Conservation (phyloP, 2,797 vertebrate genomes). For the Anisognathus igniventris region DNA sequence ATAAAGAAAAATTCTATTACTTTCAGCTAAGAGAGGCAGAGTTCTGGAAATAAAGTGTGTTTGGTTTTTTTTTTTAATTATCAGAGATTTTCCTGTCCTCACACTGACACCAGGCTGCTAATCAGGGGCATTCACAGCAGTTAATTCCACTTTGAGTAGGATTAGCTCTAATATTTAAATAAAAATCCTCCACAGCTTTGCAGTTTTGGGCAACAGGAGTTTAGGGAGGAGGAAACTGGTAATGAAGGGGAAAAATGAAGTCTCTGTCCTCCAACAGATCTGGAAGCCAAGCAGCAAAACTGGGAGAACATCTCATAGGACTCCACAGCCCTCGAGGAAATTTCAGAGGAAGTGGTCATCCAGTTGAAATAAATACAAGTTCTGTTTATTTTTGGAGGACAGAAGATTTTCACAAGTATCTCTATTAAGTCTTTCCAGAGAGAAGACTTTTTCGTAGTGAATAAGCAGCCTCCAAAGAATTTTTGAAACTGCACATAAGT, state of each 20-base stretch:
- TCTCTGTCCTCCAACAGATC: neutral
- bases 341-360: neutral
- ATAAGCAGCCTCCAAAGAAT: neutral
- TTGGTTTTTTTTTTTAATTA: neutral
- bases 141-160: slow-evolving; percentile 43
- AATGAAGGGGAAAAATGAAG: neutral
- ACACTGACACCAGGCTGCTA: slow-evolving; percentile 33
- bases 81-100: slow-evolving; percentile 21
- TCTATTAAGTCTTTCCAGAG: neutral
- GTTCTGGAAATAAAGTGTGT: neutral
- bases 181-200: slow-evolving; percentile 6
- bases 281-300: neutral
- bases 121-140: slow-evolving; percentile 37
- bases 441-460: neutral
- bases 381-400: neutral
- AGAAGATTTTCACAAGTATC: neutral
- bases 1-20: neutral
- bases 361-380: neutral
- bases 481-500: neutral
- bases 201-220: neutral
- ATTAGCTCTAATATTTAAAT: slow-evolving; percentile 51
- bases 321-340: neutral
- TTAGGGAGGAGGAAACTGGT: neutral
- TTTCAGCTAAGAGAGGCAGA: neutral
- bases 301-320: neutral